Base-by-base conservation (phyloP, 2,113 vertebrate species). In the Piaya cayana region DNA sequence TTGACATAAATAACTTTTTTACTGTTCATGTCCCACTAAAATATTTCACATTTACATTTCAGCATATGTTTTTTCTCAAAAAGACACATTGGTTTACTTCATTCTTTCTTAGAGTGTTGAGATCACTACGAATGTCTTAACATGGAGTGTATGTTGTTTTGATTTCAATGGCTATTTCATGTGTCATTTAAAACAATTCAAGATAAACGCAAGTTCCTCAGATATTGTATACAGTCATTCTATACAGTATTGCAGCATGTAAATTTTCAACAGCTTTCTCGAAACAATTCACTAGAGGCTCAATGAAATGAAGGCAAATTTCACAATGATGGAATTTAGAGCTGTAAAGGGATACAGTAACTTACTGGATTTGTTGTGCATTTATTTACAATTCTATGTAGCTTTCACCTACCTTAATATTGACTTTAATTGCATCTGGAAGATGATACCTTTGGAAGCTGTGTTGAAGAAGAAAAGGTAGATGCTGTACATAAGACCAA, bases 301-400 rank as follows among this genome's bases (percentile, higher is more conserved):
- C 36, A 74, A 15, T 85, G 77, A 94, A 94, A 88, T 93, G 92
- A 92, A 95, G 39, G 15, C 58, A 95, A 94, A 82, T 76, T 64
- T 88, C 47, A 89, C 55, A 95, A 37, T 74, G 68, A 94, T 15
- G 53, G 10, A 65, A 93, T 96, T 94, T 95, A 89, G 53, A 87
- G 25, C 26, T 82, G 37, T 37, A 55, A 93, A 92, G 30, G 23
- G 47, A 74, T n/a, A 90, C 22, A 53, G n/a, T 87, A 55, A 71
- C 83, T 76, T 68, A 92, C 21, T 64, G 72, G 47, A 53, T 67
- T 95, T 87, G 49, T 77, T 90, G 43, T 60, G 59, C 34, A 75
- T 63, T 62, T 83, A 64, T 94, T 91, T 82, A 87, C 1, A 2
- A 15, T 82, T 72, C 58, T 88, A 39, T 37, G 59, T 63, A 84